These are phyloP conservation scores for Drosophila pectinifera DNA, from an alignment of 1,140 invertebrate genomes.

Conservation along the genomic window DNA sequence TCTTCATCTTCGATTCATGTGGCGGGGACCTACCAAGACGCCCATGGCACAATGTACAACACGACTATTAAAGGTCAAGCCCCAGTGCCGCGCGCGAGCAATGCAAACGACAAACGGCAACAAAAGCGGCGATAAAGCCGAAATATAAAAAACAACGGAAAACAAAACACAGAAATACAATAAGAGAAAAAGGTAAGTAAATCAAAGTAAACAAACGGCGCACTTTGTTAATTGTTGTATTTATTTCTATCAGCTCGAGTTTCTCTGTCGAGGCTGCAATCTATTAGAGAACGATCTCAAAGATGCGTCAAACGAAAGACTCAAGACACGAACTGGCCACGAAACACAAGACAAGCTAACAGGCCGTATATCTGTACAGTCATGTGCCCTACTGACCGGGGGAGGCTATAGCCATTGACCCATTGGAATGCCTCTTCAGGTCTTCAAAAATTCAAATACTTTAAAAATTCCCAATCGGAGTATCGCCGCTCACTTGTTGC, in stretches of 20 bases:
- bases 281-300: constrained; percentile 55
- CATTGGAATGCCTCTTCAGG: constrained; percentile 19
- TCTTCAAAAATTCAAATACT: not conserved
- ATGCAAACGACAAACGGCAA: constrained; percentile 26
- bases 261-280: constrained; percentile 32
- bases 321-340: constrained; percentile 71
- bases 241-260: constrained; percentile 44
- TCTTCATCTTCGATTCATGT: constrained; percentile 30
- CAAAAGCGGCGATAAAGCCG: constrained; percentile 27
- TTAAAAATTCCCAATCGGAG: constrained; percentile 22
- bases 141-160: constrained; percentile 13
- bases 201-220: constrained; percentile 72
- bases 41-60: constrained; percentile 73
- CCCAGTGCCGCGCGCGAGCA: constrained; percentile 23
- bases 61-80: constrained; percentile 79
- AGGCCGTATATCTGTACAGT: constrained; percentile 44
- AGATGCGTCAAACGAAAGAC: constrained; percentile 71
- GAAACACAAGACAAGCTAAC: constrained; percentile 24
- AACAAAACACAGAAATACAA: constrained; percentile 29
- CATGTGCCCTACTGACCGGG: not conserved
- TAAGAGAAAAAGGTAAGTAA: constrained; percentile 63
- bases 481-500: constrained; percentile 39
- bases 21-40: constrained; percentile 45
- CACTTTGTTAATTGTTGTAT: constrained; percentile 76
- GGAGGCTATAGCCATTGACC: constrained; percentile 14